Evolutionary conservation across 2,113 vertebrate genomes (phyloP).

Genomic region (Hylia prasina): DNA sequence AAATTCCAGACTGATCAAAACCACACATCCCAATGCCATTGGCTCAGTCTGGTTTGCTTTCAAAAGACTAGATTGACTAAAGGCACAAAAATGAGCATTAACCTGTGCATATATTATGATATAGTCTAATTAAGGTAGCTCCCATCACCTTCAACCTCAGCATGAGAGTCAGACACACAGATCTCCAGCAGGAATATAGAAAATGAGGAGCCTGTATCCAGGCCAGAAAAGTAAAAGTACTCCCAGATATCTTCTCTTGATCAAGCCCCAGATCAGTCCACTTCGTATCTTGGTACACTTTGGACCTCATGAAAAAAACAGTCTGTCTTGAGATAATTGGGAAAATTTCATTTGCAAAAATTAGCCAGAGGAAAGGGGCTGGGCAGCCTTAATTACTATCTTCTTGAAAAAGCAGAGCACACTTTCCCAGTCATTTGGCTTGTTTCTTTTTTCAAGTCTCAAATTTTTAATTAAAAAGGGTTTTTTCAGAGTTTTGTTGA

Average conservation of each 20-base stretch:
- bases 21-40: not conserved
- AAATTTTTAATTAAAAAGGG: not conserved
- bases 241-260: not conserved
- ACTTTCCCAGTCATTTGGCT: not conserved
- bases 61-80: not conserved
- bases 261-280: not conserved
- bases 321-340: not conserved
- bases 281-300: not conserved
- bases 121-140: not conserved
- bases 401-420: not conserved
- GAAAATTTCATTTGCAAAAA: not conserved
- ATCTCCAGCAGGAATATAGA: not conserved
- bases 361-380: not conserved
- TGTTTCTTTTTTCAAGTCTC: not conserved
- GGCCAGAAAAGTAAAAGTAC: not conserved
- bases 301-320: accelerated
- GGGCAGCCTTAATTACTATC: not conserved
- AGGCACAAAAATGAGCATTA: not conserved
- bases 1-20: not conserved
- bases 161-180: not conserved
- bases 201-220: not conserved
- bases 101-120: not conserved
- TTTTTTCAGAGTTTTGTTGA: not conserved
- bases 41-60: not conserved
- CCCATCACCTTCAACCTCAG: not conserved